Percentiles rank a stretch among this genome's conserved stretches.
Evolutionary conservation across 1,140 invertebrate species (phyloP).

Genomic region (Zaprionus ornatus): DNA sequence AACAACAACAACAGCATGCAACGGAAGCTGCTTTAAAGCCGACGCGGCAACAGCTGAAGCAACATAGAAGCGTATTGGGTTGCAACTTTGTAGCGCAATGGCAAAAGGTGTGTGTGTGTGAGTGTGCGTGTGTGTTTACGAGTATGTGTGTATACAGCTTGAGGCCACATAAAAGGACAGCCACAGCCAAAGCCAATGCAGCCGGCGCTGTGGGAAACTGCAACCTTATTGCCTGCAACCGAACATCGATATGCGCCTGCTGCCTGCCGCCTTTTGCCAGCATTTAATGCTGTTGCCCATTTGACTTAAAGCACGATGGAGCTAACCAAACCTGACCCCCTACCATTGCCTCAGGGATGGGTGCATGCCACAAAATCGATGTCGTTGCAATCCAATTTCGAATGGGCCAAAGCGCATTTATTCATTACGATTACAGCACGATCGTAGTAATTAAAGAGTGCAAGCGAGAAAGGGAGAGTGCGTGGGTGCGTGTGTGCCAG

Average conservation of each 20-base stretch:
- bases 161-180: conserved; percentile 23
- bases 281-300: not conserved
- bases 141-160: not conserved
- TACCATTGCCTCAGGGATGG: not conserved
- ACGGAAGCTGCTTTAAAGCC: conserved; percentile 49
- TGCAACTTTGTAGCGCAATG: conserved; percentile 14
- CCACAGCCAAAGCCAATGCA: not conserved
- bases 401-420: conserved; percentile 9
- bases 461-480: not conserved
- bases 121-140: not conserved
- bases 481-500: not conserved
- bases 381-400: conserved; percentile 15
- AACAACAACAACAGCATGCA: conserved; percentile 1
- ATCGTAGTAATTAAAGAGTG: conserved; percentile 25
- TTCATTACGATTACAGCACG: conserved; percentile 12
- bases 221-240: conserved; percentile 34
- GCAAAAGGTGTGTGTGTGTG: not conserved
- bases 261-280: not conserved
- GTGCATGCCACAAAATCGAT: not conserved
- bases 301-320: conserved; percentile 9
- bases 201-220: not conserved
- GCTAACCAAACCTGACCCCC: not conserved
- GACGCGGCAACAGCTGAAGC: conserved; percentile 43
- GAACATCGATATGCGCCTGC: conserved; percentile 1
- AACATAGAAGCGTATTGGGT: not conserved